Base-by-base conservation (phyloP, 2,888 invertebrate species). In the Amblyjoppa proteus region DNA sequence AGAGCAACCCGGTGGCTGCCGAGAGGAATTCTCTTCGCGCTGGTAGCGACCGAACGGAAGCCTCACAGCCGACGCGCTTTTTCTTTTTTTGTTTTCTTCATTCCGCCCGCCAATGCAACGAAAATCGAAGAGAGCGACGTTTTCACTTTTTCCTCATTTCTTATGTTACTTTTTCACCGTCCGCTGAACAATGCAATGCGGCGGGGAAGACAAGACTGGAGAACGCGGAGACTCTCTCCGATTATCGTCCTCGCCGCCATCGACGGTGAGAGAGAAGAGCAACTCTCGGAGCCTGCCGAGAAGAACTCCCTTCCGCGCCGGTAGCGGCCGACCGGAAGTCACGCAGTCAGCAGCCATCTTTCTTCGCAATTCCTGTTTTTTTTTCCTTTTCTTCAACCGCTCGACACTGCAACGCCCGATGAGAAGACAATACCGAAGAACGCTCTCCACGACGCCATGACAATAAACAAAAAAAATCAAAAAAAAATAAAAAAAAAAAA, bases 111-210 rank as follows among this genome's bases (percentile, higher is more conserved):
- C 41, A 0, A 11, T 1, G 7, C 9, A 41, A 41, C 7, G 34
- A 6, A 7, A 34, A 34, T 5, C 5, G 34, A 34, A 34, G 34
- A 0, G 0, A 34, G 0, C 34, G 20, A 56, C 81, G 83, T 71
- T 61, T 71, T 49, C 2, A 0, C 16, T 51, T 31, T 31, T 31
- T 31, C 2, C 31, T 31, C 31, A 31, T 31, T 1, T 31, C 0
- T 31, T 31, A 31, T 31, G 3, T 31, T 2, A 4, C 5, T 4
- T 31, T 31, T 31, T 31, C 31, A 4, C 5, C 31, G 0, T 66
- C 71, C 68, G 80, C 58, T 68, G 66, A 56, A 56, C 38, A n/a
- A 53, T 53, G 86, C 87, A 34, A 49, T 13, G 20, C n/a, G 53
- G 4, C 68, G 69, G 69, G 56, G 66, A 51, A 69, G 68, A 61